Base-by-base conservation (phyloP, 2,888 invertebrate species). In the Ectropis crepuscularia region DNA sequence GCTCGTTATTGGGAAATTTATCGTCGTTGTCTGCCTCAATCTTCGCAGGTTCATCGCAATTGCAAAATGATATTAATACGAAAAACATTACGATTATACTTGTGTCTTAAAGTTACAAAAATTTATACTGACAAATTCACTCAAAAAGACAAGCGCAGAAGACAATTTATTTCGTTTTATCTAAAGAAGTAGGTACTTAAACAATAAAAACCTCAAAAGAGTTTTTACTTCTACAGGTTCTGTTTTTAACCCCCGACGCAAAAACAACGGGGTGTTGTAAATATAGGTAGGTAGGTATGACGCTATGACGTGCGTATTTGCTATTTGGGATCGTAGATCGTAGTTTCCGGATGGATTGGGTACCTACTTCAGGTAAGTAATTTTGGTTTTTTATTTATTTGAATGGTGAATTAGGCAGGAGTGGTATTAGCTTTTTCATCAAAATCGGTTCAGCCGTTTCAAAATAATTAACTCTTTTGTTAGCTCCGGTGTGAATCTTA, bases 1-100 rank as follows among this genome's bases (percentile, higher is more conserved):
- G 90, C 8, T 82, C 81, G 6, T 76, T 57, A 68, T 74, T 89
- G 16, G 89, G 90, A 73, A 91, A 91, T 45, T 57, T 55, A 62
- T 84, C 80, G 37, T 79, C 77, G 16, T 77, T 72, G 28, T 69
- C 54, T 61, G 69, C 57, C 16, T 67, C 53, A 48, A 73, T 78
- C 57, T 72, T 57, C 38, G 77, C 79, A 16, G 79, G 74, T 38
- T 87, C 87, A 65, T 86, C 83, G 72, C 90, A 90, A 61, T 82
- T 80, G 72, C 90, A 90, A 75, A 87, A 86, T 53, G 75, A 77
- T 67, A 78, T 41, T 68, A 77, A 69, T 53, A 66, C 70, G 49
- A 73, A 66, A 74, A 79, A 76, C 78, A 80, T 77, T 70, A 59
- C 16, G 16, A 28, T 71, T 65, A 41, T 51, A 48, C 11, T 36